Percentiles rank a stretch among this genome's conserved stretches.
Evolutionary conservation across 2,113 vertebrate species (phyloP).

Genomic region (Trogon melanurus): DNA sequence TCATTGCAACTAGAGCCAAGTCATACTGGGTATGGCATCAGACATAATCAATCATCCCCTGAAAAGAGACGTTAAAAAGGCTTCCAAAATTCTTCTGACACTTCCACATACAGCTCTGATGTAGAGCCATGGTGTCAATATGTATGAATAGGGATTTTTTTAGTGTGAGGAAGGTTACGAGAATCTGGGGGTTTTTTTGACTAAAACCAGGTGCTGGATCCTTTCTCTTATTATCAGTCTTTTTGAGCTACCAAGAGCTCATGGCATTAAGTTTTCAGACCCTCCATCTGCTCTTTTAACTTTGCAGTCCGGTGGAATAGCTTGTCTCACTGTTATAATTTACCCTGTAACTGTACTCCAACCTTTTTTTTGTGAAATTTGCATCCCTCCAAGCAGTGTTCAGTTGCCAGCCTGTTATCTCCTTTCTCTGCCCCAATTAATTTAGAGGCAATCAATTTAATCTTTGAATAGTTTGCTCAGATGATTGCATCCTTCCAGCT

Average conservation of each 20-base stretch:
- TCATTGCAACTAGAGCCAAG: background rate
- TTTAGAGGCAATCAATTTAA: background rate
- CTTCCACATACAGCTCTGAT: background rate
- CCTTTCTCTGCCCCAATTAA: background rate
- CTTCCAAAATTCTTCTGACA: background rate
- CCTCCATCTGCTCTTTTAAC: background rate
- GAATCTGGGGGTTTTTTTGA: background rate
- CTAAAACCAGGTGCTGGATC: background rate
- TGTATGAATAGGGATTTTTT: background rate
- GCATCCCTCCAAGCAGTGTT: background rate
- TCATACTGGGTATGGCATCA: background rate
- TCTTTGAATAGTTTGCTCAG: background rate
- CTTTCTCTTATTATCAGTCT: background rate
- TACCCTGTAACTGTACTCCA: background rate
- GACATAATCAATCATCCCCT: background rate
- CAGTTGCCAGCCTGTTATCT: background rate
- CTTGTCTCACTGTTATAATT: background rate
- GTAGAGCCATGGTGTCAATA: background rate
- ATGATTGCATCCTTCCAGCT: background rate
- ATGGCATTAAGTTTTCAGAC: background rate
- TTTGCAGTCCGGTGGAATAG: background rate
- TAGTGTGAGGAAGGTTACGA: background rate
- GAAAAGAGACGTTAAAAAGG: background rate
- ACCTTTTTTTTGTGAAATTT: background rate
- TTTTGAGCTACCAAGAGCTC: background rate